Percentiles rank a stretch among this genome's conserved stretches.
Conservation (phyloP, 2,888 invertebrate genomes). For the Lacanobia oleracea region DNA sequence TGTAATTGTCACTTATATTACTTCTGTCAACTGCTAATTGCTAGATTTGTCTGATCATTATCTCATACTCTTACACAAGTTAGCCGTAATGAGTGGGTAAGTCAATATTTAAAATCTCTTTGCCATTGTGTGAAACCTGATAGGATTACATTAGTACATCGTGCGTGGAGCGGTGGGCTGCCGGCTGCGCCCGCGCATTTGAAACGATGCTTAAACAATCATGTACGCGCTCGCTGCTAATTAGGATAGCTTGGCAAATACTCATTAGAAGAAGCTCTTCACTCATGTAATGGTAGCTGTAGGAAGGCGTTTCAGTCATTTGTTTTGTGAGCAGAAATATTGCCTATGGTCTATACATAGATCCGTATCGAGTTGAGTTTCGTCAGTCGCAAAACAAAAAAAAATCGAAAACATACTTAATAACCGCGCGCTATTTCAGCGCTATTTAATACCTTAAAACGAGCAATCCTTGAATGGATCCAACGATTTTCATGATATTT, state of each 20-base stretch:
- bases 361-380: no score
- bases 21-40: neutral
- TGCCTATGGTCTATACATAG: no score
- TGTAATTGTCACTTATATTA: no score
- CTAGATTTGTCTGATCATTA: neutral
- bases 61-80: conserved; percentile 5
- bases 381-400: no score
- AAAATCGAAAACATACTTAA: no score
- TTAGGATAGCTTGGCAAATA: conserved; percentile 58
- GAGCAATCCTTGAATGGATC: no score
- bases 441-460: no score
- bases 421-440: no score
- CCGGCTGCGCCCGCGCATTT: conserved; percentile 50
- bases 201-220: conserved; percentile 56
- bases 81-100: conserved; percentile 51
- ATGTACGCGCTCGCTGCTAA: conserved; percentile 53
- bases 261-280: conserved; percentile 46
- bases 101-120: conserved; percentile 65
- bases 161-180: conserved; percentile 43
- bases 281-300: conserved; percentile 28
- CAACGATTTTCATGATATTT: no score
- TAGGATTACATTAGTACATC: conserved; percentile 58
- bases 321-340: conserved; percentile 1
- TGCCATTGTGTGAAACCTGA: conserved; percentile 64
- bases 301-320: conserved; percentile 23